Percentiles rank a stretch among this genome's conserved stretches.
phyloP scores from a whole-genome alignment of 2,797 vertebrate genomes.

The Philypnodon macrostomus region DNA sequence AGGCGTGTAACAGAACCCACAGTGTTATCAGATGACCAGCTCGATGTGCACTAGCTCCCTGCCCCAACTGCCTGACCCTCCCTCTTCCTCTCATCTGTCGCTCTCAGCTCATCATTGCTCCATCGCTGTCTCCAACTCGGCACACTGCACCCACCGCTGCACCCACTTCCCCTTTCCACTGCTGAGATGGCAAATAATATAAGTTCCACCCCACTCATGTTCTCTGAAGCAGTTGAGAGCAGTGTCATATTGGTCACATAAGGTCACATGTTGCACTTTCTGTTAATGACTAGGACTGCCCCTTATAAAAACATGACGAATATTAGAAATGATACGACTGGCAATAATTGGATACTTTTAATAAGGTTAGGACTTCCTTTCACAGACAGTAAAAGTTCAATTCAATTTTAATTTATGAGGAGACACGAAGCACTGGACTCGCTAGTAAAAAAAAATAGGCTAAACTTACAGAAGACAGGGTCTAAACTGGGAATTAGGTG shows the following conservation, averaged over 20 bases:
- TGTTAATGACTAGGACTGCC: no score
- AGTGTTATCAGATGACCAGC: constrained; percentile 86
- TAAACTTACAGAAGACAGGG: no score
- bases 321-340: no score
- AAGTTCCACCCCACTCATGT: constrained; percentile 52
- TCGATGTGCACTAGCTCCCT: constrained; percentile 62
- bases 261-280: constrained; percentile 27
- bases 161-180: constrained; percentile 75
- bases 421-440: no score
- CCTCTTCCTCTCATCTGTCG: constrained; percentile 61
- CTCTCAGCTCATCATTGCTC: constrained; percentile 66
- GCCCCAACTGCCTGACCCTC: constrained; percentile 63
- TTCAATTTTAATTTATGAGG: no score
- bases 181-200: constrained; percentile 67
- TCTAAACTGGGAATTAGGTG: no score
- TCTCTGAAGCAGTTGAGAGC: constrained; percentile 25
- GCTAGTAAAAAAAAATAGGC: no score
- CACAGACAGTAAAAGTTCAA: no score
- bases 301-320: no score
- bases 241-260: constrained; percentile 38
- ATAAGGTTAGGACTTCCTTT: no score
- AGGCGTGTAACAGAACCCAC: constrained; percentile 82
- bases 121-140: constrained; percentile 67
- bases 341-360: no score
- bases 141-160: constrained; percentile 66